phyloP scores from a whole-genome alignment of 2,797 vertebrate genomes.

The Enoplosus armatus region DNA sequence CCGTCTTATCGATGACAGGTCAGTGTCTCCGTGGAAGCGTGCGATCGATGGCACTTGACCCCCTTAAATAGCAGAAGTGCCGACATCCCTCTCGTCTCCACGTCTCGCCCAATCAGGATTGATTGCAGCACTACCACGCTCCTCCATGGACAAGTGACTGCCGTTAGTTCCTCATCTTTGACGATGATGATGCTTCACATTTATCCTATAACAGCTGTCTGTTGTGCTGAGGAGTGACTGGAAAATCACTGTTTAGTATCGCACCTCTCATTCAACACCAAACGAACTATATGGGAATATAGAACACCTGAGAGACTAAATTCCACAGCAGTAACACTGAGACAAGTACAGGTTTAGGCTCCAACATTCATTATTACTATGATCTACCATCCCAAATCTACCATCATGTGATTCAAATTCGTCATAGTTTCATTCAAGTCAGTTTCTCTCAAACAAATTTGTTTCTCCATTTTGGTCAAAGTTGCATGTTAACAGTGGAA shows the following conservation, averaged over 20 bases:
- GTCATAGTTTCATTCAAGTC: neutral
- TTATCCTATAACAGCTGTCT: slow-evolving; percentile 58
- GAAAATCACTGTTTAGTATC: slow-evolving; percentile 17
- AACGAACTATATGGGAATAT: neutral
- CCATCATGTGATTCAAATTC: slow-evolving; percentile 4
- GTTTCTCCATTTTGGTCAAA: neutral
- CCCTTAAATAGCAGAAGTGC: slow-evolving; percentile 77
- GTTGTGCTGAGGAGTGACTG: slow-evolving; percentile 16
- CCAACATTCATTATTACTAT: neutral
- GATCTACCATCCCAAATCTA: neutral
- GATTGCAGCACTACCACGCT: slow-evolving; percentile 66
- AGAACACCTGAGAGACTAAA: neutral
- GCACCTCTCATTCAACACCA: slow-evolving; percentile 30
- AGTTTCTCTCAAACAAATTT: neutral
- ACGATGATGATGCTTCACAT: slow-evolving; percentile 59
- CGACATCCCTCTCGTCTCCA: slow-evolving; percentile 64
- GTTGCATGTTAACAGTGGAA: neutral
- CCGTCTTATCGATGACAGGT: slow-evolving; percentile 79
- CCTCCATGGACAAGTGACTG: slow-evolving; percentile 63
- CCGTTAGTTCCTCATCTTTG: slow-evolving; percentile 67
- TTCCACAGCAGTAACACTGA: neutral
- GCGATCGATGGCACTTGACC: slow-evolving; percentile 82
- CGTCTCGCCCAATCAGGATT: slow-evolving; percentile 70
- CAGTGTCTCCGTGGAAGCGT: slow-evolving; percentile 67
- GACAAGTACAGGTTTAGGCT: neutral